These are phyloP conservation scores for Chondrosia reniformis DNA, from an alignment of 37 sponge, comb jelly and placozoan genomes.

Conservation along the genomic window DNA sequence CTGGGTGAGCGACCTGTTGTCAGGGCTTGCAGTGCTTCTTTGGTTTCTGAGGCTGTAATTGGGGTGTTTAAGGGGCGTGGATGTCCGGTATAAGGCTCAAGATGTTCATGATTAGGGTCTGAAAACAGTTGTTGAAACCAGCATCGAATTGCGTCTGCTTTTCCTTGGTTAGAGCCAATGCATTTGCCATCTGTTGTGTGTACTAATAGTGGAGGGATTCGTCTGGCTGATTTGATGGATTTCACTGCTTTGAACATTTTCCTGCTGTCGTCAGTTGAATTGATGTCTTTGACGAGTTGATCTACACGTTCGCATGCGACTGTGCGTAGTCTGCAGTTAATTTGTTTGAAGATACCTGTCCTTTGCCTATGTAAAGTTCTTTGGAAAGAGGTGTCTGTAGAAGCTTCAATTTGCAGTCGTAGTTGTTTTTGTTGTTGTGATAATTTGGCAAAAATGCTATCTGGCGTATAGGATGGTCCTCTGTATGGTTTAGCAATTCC, in stretches of 20 bases:
- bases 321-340: neutral
- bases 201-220: neutral
- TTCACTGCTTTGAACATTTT: constrained; percentile 24
- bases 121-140: constrained; percentile 15
- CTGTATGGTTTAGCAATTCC: neutral
- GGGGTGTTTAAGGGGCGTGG: neutral
- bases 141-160: neutral
- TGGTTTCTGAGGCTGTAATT: constrained; percentile 18
- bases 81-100: neutral
- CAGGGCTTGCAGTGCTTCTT: neutral
- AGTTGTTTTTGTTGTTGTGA: constrained; percentile 15
- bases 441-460: neutral
- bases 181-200: constrained; percentile 8
- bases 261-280: constrained; percentile 13
- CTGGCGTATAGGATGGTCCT: neutral
- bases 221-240: neutral
- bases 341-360: neutral
- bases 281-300: neutral
- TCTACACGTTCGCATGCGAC: neutral
- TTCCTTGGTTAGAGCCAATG: constrained; percentile 13
- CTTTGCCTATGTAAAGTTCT: neutral
- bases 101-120: constrained; percentile 10
- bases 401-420: neutral
- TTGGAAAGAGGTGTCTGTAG: neutral
- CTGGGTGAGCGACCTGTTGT: neutral